Percentiles rank a stretch among this genome's conserved stretches.
Conservation (phyloP, 2,888 invertebrate genomes). For the Hirtodrosophila trivittata region DNA sequence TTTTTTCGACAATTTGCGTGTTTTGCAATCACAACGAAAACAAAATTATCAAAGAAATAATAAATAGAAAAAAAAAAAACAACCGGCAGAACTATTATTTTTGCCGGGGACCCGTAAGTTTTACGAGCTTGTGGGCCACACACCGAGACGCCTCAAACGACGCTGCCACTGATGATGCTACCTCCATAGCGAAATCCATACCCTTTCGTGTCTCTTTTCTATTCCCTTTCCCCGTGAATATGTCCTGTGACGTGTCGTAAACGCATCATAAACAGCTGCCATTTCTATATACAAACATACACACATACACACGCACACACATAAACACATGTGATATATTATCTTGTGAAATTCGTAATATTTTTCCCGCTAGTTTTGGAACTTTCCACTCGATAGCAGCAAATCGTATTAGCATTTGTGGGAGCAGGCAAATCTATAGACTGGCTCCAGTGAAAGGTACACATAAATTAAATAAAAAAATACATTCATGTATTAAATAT, state of each 20-base stretch:
- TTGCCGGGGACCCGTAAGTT: constrained; percentile 48
- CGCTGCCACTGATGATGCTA: constrained; percentile 14
- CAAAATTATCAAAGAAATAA: constrained; percentile 2
- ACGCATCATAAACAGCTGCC: constrained; percentile 72
- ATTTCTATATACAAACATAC: constrained; percentile 5
- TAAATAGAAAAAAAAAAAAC: neutral
- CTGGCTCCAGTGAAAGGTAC: no score
- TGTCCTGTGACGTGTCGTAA: constrained; percentile 69
- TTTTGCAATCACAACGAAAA: constrained; percentile 47
- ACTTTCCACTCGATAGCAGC: no score
- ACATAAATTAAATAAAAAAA: no score
- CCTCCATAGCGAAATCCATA: neutral
- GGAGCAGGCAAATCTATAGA: no score
- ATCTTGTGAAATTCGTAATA: no score
- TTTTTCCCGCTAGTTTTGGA: no score
- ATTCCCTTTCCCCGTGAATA: constrained; percentile 20
- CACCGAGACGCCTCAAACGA: constrained; percentile 53
- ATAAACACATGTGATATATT: neutral
- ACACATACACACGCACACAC: neutral
- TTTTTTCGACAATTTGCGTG: constrained; percentile 36
- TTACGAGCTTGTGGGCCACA: constrained; percentile 49
- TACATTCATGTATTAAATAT: no score
- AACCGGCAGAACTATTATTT: constrained; percentile 40
- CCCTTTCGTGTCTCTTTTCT: neutral
- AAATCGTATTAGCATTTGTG: no score